These are phyloP conservation scores for Ectemnius continuus DNA, from an alignment of 2,888 invertebrate species.

Conservation along the genomic window DNA sequence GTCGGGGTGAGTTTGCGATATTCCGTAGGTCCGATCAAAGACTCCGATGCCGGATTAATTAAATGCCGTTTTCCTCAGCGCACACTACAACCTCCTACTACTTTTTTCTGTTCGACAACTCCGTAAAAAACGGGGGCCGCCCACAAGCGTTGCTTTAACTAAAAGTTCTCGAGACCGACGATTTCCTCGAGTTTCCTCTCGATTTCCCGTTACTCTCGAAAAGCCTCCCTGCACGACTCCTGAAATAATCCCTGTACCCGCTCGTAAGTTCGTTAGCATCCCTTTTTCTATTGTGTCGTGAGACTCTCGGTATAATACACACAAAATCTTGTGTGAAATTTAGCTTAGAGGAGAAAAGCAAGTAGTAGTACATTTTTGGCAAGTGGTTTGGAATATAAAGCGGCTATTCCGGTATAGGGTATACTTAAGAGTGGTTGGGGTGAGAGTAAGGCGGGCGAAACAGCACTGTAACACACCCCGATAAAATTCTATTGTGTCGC, in stretches of 20 bases:
- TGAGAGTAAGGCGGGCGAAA: neutral
- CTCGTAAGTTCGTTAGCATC: no score
- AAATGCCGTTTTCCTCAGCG: slow-evolving; percentile 52
- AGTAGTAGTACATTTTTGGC: no score
- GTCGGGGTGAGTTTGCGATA: slow-evolving; percentile 69
- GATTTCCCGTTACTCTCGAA: neutral
- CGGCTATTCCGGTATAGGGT: no score
- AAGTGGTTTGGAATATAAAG: no score
- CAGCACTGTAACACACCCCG: slow-evolving; percentile 45
- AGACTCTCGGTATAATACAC: neutral
- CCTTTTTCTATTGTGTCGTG: neutral
- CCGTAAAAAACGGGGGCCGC: slow-evolving; percentile 17
- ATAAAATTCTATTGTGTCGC: slow-evolving; percentile 67
- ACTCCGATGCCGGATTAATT: slow-evolving; percentile 62
- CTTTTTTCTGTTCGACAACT: slow-evolving; percentile 32
- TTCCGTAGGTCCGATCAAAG: slow-evolving; percentile 67
- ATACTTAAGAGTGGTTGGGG: no score
- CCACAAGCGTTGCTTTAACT: slow-evolving; percentile 24
- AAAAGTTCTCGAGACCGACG: slow-evolving; percentile 24
- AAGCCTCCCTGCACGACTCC: neutral
- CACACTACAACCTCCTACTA: slow-evolving; percentile 36
- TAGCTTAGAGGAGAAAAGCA: no score
- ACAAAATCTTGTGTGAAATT: no score
- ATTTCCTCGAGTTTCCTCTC: neutral
- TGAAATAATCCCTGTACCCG: no score